Conservation (phyloP, 92 coral and sea anemone genomes). For the Porites cylindrica region DNA sequence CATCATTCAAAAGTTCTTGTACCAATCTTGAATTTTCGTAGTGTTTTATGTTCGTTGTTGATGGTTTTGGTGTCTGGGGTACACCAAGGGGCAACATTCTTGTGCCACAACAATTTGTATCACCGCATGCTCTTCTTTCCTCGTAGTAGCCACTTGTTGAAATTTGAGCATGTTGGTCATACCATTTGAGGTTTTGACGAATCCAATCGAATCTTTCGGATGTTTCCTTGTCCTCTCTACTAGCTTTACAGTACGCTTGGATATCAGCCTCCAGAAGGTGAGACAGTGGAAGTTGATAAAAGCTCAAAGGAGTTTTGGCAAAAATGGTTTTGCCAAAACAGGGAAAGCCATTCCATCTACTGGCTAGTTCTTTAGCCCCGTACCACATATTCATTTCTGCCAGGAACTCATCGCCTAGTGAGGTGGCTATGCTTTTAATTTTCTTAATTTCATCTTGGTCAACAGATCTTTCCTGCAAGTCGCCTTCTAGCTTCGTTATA, state of each 20-base stretch:
- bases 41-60: constrained; percentile 43
- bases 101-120: constrained; percentile 47
- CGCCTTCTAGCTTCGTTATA: constrained; percentile 32
- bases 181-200: constrained; percentile 56
- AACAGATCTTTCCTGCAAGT: constrained; percentile 33
- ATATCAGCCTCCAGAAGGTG: constrained; percentile 65
- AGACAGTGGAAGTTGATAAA: constrained; percentile 55
- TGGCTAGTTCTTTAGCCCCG: constrained; percentile 54
- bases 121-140: constrained; percentile 45
- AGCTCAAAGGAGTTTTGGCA: constrained; percentile 47
- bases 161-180: constrained; percentile 42
- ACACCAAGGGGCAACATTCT: constrained; percentile 48
- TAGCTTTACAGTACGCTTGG: constrained; percentile 52
- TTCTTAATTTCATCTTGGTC: constrained; percentile 17
- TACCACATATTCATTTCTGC: constrained; percentile 70
- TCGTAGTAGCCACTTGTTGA: constrained; percentile 59
- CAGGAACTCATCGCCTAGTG: constrained; percentile 50
- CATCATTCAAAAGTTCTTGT: constrained; percentile 22
- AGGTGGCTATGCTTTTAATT: constrained; percentile 15
- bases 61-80: constrained; percentile 51
- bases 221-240: constrained; percentile 40
- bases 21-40: constrained; percentile 28
- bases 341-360: constrained; percentile 67
- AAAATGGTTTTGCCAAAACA: constrained; percentile 60
- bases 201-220: constrained; percentile 53